Base-by-base conservation (phyloP, 37 sponge, comb jelly and placozoan species). In the Eunapius fragilis region DNA sequence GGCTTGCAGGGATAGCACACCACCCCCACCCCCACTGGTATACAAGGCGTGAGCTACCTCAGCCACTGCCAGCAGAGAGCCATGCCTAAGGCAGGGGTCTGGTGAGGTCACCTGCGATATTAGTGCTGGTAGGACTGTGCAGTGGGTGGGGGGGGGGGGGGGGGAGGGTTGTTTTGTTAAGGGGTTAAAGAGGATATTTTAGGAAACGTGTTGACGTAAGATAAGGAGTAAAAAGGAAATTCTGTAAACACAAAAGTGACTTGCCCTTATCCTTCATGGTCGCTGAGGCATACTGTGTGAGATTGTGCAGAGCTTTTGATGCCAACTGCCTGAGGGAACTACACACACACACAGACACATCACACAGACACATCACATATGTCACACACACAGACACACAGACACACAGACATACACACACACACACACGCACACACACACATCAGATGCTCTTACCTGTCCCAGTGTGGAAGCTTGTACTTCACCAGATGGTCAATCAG, bases 381-480 rank as follows among this genome's bases (percentile, higher is more conserved):
- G n/a, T 9, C 9, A 45, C 47, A 25, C 74, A n/a, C 11, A 38
- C 23, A 78, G 47, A 45, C 47, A 37, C 24, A 50, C 37, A 27
- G 25, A 50, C 32, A 75, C 28, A 75, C n/a, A 27, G 5, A 38
- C 47, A 35, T 7, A 78, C 49, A 78, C 49, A 24, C n/a, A 28
- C 49, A 23, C 45, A 45, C 47, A 45, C 47, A 11, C 47, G 7
- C 47, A 45, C 47, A 45, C 47, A 45, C 47, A 11, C 47, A 45
- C 47, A 45, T 9, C 47, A 45, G 47, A 45, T 45, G 47, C 35
- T 41, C 76, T 2, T 38, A 95, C 94, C 92, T 90, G 94, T 95
- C 94, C 97, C 99, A 98, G 88, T 98, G 97, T 0, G 25, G 25
- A 25, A 95, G 80, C 90, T 98, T 98, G 71, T 37, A 24, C 33